Evolutionary conservation across 2,888 invertebrate species (phyloP).

Genomic region (Pyralis farinalis): DNA sequence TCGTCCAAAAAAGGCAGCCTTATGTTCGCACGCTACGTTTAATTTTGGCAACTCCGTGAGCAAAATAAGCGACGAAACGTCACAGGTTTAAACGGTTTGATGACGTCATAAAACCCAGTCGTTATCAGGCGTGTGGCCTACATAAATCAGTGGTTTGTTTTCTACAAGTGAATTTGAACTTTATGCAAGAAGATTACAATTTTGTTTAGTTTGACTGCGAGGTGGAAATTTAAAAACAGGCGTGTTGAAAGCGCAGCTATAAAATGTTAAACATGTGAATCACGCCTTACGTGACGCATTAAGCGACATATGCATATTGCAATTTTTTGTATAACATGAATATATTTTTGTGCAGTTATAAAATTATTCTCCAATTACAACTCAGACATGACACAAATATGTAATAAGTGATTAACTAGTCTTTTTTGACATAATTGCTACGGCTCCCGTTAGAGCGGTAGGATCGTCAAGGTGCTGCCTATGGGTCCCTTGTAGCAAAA

Average conservation of each 20-base stretch:
- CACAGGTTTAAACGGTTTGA: conserved; percentile 56
- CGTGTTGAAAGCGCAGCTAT: conserved; percentile 24
- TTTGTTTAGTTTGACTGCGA: conserved; percentile 9
- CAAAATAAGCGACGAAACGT: conserved; percentile 34
- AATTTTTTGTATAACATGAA: no score
- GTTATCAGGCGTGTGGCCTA: conserved; percentile 51
- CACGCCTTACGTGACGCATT: conserved; percentile 32
- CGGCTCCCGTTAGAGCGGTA: no score
- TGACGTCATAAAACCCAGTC: conserved; percentile 56
- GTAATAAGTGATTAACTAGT: no score
- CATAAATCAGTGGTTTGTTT: conserved; percentile 38
- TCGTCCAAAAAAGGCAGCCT: conserved; percentile 10
- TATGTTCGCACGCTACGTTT: conserved; percentile 18
- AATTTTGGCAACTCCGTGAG: conserved; percentile 31
- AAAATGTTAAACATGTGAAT: conserved; percentile 38
- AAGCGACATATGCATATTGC: conserved; percentile 30
- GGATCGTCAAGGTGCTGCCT: no score
- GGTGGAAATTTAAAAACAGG: conserved; percentile 21
- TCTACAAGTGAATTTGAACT: conserved; percentile 17
- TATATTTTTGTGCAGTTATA: no score
- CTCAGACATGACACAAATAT: no score
- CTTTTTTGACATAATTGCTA: no score
- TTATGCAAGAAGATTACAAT: conserved; percentile 12
- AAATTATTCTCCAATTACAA: no score
- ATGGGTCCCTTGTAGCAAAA: no score